Conservation (phyloP, 2,888 invertebrate genomes). For the Tetragonisca angustula region DNA sequence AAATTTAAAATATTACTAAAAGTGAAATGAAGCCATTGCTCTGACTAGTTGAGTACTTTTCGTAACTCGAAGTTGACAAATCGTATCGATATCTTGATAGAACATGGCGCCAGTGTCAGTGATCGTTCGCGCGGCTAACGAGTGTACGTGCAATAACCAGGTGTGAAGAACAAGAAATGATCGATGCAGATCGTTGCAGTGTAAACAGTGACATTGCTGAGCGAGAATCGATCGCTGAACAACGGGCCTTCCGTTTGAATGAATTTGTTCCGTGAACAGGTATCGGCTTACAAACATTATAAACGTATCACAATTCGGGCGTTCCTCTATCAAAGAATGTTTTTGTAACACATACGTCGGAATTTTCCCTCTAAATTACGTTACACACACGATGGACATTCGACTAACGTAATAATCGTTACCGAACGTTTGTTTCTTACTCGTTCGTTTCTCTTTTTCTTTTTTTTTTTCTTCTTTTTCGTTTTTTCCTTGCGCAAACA, state of each 20-base stretch:
- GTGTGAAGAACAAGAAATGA: conserved; percentile 65
- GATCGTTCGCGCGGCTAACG: conserved; percentile 66
- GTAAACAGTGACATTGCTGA: conserved; percentile 56
- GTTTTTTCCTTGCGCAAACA: conserved; percentile 9
- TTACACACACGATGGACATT: conserved; percentile 22
- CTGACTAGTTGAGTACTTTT: neutral
- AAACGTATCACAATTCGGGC: conserved; percentile 62
- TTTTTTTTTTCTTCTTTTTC: too few relatives aligned
- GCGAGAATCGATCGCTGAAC: conserved; percentile 44
- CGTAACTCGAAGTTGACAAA: neutral
- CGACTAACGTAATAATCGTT: conserved; percentile 10
- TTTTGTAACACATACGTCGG: conserved; percentile 24
- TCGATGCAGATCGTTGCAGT: conserved; percentile 38
- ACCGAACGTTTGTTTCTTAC: neutral
- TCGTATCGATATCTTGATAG: conserved; percentile 29
- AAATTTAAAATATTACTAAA: neutral
- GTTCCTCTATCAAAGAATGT: conserved; percentile 40
- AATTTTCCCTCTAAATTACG: conserved; percentile 23
- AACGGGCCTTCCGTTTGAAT: conserved; percentile 2
- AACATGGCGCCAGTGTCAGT: conserved; percentile 32
- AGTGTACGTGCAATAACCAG: conserved; percentile 71
- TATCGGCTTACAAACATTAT: conserved; percentile 45
- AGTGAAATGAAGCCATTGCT: neutral
- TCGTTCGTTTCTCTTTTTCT: neutral
- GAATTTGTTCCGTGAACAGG: conserved; percentile 38